Evolutionary conservation across 64 coral and sea anemone species (phyloP).

Genomic region (Montipora capricornis): DNA sequence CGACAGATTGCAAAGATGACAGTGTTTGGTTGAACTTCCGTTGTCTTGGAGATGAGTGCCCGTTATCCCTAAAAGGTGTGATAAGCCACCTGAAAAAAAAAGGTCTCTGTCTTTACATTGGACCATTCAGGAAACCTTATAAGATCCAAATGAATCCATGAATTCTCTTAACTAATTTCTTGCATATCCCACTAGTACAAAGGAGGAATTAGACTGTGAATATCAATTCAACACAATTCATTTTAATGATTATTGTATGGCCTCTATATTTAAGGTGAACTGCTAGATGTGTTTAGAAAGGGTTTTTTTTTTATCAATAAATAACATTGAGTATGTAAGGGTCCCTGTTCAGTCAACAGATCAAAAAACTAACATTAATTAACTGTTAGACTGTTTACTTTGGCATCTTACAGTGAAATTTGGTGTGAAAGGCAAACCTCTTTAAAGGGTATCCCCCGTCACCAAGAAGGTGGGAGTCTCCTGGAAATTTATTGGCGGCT

Average conservation of each 20-base stretch:
- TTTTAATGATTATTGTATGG: neutral
- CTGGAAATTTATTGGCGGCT: no score
- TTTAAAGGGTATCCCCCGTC: no score
- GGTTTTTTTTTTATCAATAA: no score
- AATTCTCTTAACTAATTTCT: neutral
- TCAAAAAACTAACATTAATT: no score
- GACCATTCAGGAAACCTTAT: neutral
- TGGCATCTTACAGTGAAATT: no score
- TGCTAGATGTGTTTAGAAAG: neutral
- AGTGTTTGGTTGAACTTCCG: slow-evolving; percentile 25
- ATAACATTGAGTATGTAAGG: no score
- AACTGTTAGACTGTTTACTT: no score
- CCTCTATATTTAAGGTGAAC: neutral
- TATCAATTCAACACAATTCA: neutral
- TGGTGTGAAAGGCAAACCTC: neutral
- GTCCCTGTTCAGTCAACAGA: no score
- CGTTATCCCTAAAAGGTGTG: slow-evolving; percentile 26
- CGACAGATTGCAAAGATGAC: neutral
- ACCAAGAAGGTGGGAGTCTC: no score
- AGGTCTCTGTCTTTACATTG: neutral
- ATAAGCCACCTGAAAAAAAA: slow-evolving; percentile 44
- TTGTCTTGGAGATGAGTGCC: neutral
- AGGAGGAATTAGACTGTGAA: neutral
- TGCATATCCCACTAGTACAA: neutral
- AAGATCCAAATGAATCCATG: neutral